Conservation (phyloP, 53 echinoderm and acorn worm genomes). For the Arbacia lixula region DNA sequence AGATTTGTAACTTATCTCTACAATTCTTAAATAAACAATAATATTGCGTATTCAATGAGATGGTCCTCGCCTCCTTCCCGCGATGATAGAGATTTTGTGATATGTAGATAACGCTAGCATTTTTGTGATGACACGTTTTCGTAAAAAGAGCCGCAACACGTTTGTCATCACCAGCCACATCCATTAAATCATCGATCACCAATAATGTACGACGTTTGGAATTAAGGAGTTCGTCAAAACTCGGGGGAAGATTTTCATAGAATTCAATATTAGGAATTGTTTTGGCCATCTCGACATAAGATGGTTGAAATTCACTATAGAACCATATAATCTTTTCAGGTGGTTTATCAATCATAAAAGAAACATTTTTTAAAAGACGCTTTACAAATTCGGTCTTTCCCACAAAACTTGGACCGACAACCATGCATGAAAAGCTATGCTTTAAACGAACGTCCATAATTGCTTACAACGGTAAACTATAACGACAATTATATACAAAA, state of each 20-base stretch:
- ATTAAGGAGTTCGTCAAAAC: conserved; percentile 35
- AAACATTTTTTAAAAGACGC: conserved; percentile 22
- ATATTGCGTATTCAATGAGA: conserved; percentile 57
- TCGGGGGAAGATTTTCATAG: conserved; percentile 61
- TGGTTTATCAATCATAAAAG: neutral
- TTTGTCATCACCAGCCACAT: conserved; percentile 26
- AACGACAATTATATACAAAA: neutral
- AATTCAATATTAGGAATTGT: conserved; percentile 44
- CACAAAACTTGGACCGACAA: conserved; percentile 39
- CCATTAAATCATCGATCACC: conserved; percentile 69
- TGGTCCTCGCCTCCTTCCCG: conserved; percentile 58
- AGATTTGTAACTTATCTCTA: conserved; percentile 46
- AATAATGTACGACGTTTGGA: conserved; percentile 17
- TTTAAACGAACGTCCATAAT: conserved; percentile 38
- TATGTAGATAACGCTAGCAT: conserved; percentile 56
- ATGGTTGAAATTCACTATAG: conserved; percentile 66
- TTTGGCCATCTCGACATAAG: conserved; percentile 18
- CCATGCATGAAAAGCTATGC: conserved; percentile 58
- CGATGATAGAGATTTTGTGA: conserved; percentile 62
- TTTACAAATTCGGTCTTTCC: conserved; percentile 62
- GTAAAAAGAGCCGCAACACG: conserved; percentile 49
- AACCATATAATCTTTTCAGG: conserved; percentile 69
- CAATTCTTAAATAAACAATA: conserved; percentile 54
- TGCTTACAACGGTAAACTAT: neutral
- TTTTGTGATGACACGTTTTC: conserved; percentile 67